phyloP scores from a whole-genome alignment of 2,113 vertebrate genomes.

The Montifringilla adamsi region DNA sequence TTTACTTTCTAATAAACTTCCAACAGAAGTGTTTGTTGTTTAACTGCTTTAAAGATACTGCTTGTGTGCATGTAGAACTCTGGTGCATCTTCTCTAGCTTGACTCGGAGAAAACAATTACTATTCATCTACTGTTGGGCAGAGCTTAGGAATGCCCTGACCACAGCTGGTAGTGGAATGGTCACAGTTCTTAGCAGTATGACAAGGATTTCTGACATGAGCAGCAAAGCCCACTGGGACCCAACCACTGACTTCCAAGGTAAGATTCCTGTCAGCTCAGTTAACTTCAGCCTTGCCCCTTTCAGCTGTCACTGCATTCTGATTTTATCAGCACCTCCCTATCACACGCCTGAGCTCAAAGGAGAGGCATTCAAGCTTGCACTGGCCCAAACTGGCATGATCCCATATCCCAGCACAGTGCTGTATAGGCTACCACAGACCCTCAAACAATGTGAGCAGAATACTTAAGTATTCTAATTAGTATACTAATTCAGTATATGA shows the following conservation, averaged over 20 bases:
- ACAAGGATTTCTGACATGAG: neutral
- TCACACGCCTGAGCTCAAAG: neutral
- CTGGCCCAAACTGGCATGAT: neutral
- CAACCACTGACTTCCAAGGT: neutral
- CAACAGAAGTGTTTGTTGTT: neutral
- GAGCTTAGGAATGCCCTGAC: neutral
- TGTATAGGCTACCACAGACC: neutral
- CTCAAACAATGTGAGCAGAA: neutral
- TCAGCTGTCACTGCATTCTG: neutral
- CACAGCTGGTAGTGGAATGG: neutral
- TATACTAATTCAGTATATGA: no score
- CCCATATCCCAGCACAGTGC: neutral
- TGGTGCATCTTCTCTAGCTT: neutral
- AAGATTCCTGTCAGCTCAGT: neutral
- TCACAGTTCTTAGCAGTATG: neutral
- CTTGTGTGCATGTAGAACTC: neutral
- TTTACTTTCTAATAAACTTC: neutral
- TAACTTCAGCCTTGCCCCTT: neutral
- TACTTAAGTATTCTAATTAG: neutral
- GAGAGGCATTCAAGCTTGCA: neutral
- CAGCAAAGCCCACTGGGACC: neutral
- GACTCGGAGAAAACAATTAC: neutral
- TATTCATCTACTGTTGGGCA: neutral
- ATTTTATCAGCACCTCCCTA: neutral
- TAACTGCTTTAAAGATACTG: neutral